Conservation (phyloP, 1,140 invertebrate species). For the Polyergus mexicanus region DNA sequence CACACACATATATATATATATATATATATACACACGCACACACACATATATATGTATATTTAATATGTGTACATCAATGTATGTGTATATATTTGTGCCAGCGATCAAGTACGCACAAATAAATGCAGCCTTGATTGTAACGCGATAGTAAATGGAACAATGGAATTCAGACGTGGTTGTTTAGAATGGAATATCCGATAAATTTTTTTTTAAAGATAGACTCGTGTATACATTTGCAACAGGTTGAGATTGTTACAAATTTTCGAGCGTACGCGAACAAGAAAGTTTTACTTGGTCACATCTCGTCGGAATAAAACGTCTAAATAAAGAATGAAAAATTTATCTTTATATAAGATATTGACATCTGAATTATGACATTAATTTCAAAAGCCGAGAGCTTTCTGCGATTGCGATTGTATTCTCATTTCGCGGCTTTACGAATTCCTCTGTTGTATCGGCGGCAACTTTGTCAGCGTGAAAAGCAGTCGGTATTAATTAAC, state of each 20-base stretch:
- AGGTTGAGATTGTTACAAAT: slow-evolving; percentile 59
- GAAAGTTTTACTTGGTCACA: background rate
- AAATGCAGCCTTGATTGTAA: slow-evolving; percentile 23
- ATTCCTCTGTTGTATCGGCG: background rate
- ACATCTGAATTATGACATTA: background rate
- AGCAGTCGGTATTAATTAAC: slow-evolving; percentile 68
- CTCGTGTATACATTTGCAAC: slow-evolving; percentile 45
- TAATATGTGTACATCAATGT: background rate
- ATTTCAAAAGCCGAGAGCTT: background rate
- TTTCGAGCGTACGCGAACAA: background rate
- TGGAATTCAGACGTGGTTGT: slow-evolving; percentile 8
- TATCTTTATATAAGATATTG: background rate
- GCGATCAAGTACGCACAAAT: background rate
- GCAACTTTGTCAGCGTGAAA: slow-evolving; percentile 30
- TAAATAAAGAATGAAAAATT: background rate
- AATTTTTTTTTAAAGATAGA: slow-evolving; percentile 16
- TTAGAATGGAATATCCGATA: slow-evolving; percentile 7
- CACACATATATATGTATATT: background rate
- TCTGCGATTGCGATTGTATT: background rate
- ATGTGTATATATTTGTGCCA: background rate
- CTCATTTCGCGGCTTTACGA: slow-evolving; percentile 34
- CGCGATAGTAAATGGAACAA: slow-evolving; percentile 6
- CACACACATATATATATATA: too few relatives aligned
- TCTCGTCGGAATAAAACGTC: background rate
- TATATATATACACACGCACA: background rate